phyloP scores from a whole-genome alignment of 1,140 invertebrate species.

The Elysia chlorotica region DNA sequence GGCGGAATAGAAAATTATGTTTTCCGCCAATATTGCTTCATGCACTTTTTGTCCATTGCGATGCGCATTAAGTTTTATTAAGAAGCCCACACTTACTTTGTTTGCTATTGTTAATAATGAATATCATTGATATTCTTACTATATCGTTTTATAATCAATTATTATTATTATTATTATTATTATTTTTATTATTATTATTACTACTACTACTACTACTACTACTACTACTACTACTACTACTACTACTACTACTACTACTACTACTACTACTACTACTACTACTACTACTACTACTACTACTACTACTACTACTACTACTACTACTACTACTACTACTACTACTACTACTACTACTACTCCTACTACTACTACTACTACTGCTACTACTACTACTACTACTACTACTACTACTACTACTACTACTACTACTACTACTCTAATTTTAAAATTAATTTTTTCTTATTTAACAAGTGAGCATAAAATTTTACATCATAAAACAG shows the following conservation, averaged over 20 bases:
- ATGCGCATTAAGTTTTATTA: too few relatives aligned
- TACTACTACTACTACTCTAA: conserved; percentile 10
- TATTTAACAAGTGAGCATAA: too few relatives aligned
- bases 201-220: background rate
- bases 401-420: conserved; percentile 2
- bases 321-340: background rate
- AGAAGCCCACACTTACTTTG: too few relatives aligned
- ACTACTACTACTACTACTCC: background rate
- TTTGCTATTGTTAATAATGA: too few relatives aligned
- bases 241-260: background rate
- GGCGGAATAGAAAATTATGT: too few relatives aligned
- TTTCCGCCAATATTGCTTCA: too few relatives aligned
- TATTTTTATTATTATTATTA: background rate
- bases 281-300: conserved; percentile 1
- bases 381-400: conserved; percentile 1
- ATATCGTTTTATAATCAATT: too few relatives aligned
- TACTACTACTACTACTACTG: background rate
- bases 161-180: background rate
- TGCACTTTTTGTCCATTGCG: too few relatives aligned
- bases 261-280: background rate
- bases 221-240: background rate
- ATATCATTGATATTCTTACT: too few relatives aligned
- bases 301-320: background rate
- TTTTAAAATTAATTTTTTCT: too few relatives aligned
- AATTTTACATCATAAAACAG: too few relatives aligned